Evolutionary conservation across 2,113 vertebrate genomes (phyloP).

Genomic region (Odocoileus hemionus): DNA sequence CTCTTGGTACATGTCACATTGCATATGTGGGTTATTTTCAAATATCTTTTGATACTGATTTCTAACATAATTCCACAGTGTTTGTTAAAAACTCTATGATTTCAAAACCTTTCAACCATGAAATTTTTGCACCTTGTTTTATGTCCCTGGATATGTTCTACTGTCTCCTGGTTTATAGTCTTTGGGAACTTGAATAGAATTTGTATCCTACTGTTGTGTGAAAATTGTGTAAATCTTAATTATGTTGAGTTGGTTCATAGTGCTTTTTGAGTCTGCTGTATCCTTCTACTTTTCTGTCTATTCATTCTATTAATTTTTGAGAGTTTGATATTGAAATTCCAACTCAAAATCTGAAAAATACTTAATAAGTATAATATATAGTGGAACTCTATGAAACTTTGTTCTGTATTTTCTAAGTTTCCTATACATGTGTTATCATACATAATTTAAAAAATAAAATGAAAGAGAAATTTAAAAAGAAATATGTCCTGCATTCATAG

Average conservation of each 20-base stretch:
- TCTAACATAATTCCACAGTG: not conserved
- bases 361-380: not conserved
- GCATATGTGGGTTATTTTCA: not conserved
- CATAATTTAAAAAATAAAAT: not conserved
- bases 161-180: not conserved
- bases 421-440: not conserved
- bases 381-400: not conserved
- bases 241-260: not conserved
- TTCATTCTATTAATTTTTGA: not conserved
- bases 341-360: not conserved
- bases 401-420: not conserved
- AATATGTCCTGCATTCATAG: not conserved
- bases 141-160: not conserved
- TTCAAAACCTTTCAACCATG: not conserved
- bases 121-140: not conserved
- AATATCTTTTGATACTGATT: not conserved
- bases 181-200: not conserved
- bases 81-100: not conserved
- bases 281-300: not conserved
- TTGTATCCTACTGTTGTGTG: not conserved
- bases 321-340: not conserved
- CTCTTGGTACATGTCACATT: not conserved
- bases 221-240: not conserved
- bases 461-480: not conserved
- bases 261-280: not conserved